These are phyloP conservation scores for Hipparchia sbordonii DNA, from an alignment of 2,888 invertebrate species.

Conservation along the genomic window DNA sequence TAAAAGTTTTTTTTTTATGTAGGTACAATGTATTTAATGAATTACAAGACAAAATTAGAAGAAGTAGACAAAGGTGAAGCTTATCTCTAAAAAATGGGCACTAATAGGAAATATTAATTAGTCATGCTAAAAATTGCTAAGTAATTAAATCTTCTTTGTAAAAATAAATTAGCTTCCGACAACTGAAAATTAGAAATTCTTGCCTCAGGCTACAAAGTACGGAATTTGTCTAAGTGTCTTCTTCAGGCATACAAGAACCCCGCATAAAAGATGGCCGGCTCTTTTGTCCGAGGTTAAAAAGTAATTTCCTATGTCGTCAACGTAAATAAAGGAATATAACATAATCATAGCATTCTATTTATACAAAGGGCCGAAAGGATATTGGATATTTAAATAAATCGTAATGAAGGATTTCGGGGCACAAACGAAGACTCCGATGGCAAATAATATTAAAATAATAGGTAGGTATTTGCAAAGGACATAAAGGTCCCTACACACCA, in stretches of 20 bases:
- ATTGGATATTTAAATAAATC: slow-evolving; percentile 39
- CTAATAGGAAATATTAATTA: no score
- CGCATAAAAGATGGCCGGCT: background rate
- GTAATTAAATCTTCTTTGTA: no score
- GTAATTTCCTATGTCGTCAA: slow-evolving; percentile 19
- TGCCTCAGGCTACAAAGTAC: background rate
- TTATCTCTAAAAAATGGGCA: no score
- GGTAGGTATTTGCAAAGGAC: slow-evolving; percentile 30
- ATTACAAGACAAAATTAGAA: no score
- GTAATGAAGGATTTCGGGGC: slow-evolving; percentile 38
- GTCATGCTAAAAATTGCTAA: no score
- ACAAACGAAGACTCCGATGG: slow-evolving; percentile 35
- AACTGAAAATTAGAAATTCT: background rate
- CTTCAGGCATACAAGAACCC: background rate
- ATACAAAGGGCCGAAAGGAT: slow-evolving; percentile 24
- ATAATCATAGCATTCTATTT: slow-evolving; percentile 17
- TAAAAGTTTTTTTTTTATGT: no score
- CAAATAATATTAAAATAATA: slow-evolving; percentile 37
- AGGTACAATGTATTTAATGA: no score
- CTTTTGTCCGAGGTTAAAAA: slow-evolving; percentile 14
- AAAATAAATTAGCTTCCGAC: no score
- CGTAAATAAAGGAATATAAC: slow-evolving; percentile 14
- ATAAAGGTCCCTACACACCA: no score
- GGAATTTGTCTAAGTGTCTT: background rate
- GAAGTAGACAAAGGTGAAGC: no score